These are phyloP conservation scores for Echeneis naucrates DNA, from an alignment of 2,797 vertebrate genomes.

Conservation along the genomic window DNA sequence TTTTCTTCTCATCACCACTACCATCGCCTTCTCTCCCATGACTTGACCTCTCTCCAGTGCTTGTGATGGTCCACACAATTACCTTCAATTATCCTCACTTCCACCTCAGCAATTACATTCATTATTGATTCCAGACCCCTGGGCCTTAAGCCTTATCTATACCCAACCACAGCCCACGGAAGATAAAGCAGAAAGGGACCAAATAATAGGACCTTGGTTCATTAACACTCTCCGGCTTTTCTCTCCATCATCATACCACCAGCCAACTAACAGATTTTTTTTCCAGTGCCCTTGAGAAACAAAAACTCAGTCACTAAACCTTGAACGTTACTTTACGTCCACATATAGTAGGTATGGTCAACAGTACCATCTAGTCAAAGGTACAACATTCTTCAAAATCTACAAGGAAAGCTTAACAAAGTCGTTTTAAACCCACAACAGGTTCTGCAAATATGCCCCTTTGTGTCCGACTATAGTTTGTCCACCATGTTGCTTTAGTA, in stretches of 20 bases:
- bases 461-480: conserved; percentile 5
- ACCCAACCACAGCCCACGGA: conserved; percentile 50
- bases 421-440: background rate
- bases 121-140: conserved; percentile 81
- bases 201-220: conserved; percentile 62
- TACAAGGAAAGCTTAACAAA: background rate
- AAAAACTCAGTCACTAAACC: conserved; percentile 2
- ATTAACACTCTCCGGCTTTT: conserved; percentile 52
- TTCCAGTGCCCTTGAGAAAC: conserved; percentile 53
- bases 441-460: conserved; percentile 7
- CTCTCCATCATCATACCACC: conserved; percentile 38
- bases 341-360: background rate
- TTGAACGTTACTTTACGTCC: background rate
- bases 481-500: conserved; percentile 6
- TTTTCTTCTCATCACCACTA: conserved; percentile 30
- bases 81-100: conserved; percentile 85
- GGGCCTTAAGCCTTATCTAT: conserved; percentile 74
- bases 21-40: conserved; percentile 37
- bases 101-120: conserved; percentile 82
- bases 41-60: conserved; percentile 63
- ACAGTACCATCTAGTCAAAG: background rate
- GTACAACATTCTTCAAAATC: background rate
- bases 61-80: conserved; percentile 76
- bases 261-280: conserved; percentile 6
- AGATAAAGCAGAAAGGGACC: conserved; percentile 42